Evolutionary conservation across 2,113 vertebrate genomes (phyloP).

Genomic region (Labeo catla): DNA sequence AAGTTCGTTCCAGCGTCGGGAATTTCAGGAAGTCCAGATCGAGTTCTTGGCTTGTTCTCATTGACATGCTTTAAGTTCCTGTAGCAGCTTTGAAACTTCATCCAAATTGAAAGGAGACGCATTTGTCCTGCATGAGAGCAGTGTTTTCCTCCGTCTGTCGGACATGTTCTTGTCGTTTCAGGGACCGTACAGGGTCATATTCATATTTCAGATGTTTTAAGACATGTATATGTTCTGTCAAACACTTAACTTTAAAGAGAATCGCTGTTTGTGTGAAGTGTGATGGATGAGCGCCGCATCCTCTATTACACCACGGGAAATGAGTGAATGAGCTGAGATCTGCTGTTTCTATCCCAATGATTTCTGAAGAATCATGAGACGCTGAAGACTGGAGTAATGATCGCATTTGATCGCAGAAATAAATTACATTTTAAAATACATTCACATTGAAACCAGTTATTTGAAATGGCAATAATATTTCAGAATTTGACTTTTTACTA

Average conservation of each 20-base stretch:
- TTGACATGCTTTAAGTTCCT: neutral
- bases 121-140: neutral
- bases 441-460: no score
- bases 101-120: neutral
- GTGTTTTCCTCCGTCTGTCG: neutral
- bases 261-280: neutral
- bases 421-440: neutral
- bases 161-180: neutral
- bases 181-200: neutral
- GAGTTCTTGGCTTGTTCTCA: neutral
- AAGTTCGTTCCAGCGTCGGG: neutral
- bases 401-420: neutral
- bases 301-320: neutral
- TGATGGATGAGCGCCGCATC: neutral
- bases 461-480: no score
- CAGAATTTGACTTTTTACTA: no score
- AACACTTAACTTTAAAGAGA: neutral
- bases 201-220: neutral
- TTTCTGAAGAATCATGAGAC: no score
- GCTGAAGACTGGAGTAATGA: neutral
- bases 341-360: no score
- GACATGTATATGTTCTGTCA: neutral
- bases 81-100: neutral
- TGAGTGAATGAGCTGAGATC: neutral
- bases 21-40: neutral